Conservation (phyloP, 2,797 vertebrate genomes). For the Spea hammondii region DNA sequence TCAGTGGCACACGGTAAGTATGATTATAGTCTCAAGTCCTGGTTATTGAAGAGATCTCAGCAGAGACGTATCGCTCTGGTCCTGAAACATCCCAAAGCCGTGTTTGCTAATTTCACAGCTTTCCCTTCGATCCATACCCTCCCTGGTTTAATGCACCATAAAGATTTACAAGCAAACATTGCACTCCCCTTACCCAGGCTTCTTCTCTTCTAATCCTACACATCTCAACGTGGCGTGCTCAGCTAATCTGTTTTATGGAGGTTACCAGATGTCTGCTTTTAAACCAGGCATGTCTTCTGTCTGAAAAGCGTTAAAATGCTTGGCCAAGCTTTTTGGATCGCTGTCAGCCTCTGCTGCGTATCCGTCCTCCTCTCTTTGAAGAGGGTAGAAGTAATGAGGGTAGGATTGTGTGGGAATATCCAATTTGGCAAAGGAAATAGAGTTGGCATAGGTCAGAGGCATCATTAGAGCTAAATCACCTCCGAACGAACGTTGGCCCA, state of each 20-base stretch:
- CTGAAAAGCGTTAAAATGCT: neutral
- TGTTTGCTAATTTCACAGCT: slow-evolving; percentile 32
- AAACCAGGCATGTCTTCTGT: slow-evolving; percentile 6
- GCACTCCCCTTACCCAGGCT: neutral
- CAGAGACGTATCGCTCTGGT: slow-evolving; percentile 11
- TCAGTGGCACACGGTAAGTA: neutral
- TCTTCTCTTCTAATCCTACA: neutral
- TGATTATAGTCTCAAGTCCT: neutral
- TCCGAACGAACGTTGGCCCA: neutral
- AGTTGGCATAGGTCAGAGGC: slow-evolving; percentile 8
- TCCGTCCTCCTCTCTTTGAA: neutral
- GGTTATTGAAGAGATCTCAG: slow-evolving; percentile 5
- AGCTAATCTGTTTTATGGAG: slow-evolving; percentile 20
- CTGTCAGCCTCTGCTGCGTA: neutral
- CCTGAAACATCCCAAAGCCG: slow-evolving; percentile 13
- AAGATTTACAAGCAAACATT: slow-evolving; percentile 38
- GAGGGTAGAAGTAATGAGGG: neutral
- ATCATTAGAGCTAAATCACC: neutral
- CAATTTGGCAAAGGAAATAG: slow-evolving; percentile 18
- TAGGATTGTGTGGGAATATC: neutral
- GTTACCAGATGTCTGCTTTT: slow-evolving; percentile 33
- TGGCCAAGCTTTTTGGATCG: slow-evolving; percentile 5
- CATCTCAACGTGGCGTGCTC: neutral
- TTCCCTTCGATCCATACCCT: neutral
- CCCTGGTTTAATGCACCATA: slow-evolving; percentile 1